Percentiles rank a stretch among this genome's conserved stretches.
Evolutionary conservation across 1,140 invertebrate species (phyloP).

Genomic region (Subanguina moxae): DNA sequence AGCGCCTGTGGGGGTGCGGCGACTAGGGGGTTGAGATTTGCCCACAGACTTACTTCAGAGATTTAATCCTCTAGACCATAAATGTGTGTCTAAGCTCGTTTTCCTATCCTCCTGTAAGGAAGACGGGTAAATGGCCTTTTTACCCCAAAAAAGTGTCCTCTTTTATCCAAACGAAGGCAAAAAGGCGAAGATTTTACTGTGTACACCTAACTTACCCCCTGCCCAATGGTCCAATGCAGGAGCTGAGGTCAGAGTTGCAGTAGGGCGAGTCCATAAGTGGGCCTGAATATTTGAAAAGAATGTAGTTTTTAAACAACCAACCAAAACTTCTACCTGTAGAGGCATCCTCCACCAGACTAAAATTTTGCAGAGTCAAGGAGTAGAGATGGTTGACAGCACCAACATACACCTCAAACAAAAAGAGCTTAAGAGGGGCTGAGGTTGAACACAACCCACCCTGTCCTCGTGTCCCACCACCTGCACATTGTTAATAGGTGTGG

Average conservation of each 20-base stretch:
- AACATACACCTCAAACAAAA: constrained; percentile 72
- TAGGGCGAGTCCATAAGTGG: constrained; percentile 39
- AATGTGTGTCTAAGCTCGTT: too few species aligned
- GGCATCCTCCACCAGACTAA: constrained; percentile 73
- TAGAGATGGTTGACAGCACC: constrained; percentile 89
- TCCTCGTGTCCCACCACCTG: constrained; percentile 17
- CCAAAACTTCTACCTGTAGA: too few species aligned
- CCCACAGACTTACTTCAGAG: too few species aligned
- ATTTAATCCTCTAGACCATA: too few species aligned
- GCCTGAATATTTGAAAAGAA: too few species aligned
- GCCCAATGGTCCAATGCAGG: constrained; percentile 40
- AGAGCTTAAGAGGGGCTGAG: constrained; percentile 9
- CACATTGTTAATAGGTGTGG: constrained; percentile 43
- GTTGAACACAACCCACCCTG: neutral
- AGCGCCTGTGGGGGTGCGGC: too few species aligned
- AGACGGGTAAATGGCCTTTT: too few species aligned
- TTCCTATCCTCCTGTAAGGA: too few species aligned
- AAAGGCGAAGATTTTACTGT: too few species aligned
- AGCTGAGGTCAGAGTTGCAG: constrained; percentile 44
- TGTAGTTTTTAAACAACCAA: neutral
- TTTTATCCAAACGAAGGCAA: too few species aligned
- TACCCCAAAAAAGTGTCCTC: too few species aligned
- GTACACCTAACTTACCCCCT: neutral
- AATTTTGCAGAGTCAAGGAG: constrained; percentile 76
- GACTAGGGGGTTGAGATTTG: too few species aligned